Percentiles rank a stretch among this genome's conserved stretches.
Conservation (phyloP, 1,140 invertebrate species). For the Scylla paramamosain region DNA sequence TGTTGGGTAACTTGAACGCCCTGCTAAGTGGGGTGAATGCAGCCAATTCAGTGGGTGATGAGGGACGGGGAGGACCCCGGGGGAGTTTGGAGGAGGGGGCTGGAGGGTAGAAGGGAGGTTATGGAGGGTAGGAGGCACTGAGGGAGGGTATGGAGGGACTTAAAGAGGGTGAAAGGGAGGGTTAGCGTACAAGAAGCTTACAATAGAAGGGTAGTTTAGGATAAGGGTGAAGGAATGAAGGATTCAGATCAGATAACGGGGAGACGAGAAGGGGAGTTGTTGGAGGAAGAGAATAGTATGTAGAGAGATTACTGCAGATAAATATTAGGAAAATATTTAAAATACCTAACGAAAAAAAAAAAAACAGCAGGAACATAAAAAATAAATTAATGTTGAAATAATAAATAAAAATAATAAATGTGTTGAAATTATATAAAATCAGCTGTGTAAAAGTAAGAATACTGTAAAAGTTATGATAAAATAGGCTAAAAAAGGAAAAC, state of each 20-base stretch:
- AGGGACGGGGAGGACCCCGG: not conserved
- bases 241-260: not conserved
- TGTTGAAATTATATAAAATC: no score
- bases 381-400: not conserved
- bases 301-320: not conserved
- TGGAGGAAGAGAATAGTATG: not conserved
- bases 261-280: not conserved
- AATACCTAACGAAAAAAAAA: not conserved
- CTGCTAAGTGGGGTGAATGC: not conserved
- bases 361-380: not conserved
- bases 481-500: no score
- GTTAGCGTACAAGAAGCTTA: not conserved
- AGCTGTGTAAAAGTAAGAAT: no score
- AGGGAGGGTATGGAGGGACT: not conserved
- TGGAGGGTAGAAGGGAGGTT: no score
- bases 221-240: not conserved
- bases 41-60: not conserved
- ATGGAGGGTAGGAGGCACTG: no score
- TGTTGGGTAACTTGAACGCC: conserved; percentile 9
- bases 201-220: not conserved
- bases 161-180: not conserved
- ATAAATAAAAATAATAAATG: no score
- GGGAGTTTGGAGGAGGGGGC: no score
- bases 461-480: no score
- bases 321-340: not conserved